A percentile compares a stretch with the other conserved stretches of the same genome.
Evolutionary conservation across 2,797 vertebrate genomes (phyloP).

Genomic region (Sylvilagus floridanus): DNA sequence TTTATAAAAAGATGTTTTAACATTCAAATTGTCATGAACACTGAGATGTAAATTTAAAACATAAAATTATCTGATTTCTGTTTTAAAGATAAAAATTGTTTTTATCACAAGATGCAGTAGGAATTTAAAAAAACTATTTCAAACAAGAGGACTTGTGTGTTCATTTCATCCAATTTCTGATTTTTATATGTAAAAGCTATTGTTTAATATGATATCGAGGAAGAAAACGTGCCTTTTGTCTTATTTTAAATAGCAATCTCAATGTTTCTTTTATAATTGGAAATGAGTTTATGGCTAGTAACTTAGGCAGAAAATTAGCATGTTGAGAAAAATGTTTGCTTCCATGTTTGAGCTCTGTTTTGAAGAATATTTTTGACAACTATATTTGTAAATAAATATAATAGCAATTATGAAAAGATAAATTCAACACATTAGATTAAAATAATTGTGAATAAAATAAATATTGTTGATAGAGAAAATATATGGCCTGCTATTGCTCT

Average conservation of each 20-base stretch:
- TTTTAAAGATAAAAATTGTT: constrained; percentile 78
- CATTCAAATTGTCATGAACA: constrained; percentile 57
- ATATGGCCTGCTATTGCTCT: neutral
- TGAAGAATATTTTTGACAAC: neutral
- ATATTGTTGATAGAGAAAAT: neutral
- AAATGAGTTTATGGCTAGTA: constrained; percentile 44
- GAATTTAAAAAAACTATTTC: constrained; percentile 75
- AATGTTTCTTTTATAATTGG: constrained; percentile 34
- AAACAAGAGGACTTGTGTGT: constrained; percentile 45
- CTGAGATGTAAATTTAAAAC: neutral
- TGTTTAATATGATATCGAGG: constrained; percentile 53
- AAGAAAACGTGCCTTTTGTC: neutral
- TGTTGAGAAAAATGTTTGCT: constrained; percentile 30
- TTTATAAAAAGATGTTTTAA: constrained; percentile 82
- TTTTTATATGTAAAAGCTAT: constrained; percentile 54
- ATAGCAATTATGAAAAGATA: constrained; percentile 18
- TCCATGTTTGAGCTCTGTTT: constrained; percentile 31
- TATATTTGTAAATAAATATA: neutral
- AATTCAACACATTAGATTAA: constrained; percentile 4
- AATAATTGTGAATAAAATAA: neutral
- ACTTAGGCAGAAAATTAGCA: neutral
- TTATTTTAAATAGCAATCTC: neutral
- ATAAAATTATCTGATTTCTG: constrained; percentile 33
- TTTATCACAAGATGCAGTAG: constrained; percentile 82
- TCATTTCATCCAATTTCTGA: constrained; percentile 52